Evolutionary conservation across 2,113 vertebrate species (phyloP), one percentile per base, ranked within the genome.

Genomic region (Silurus asotus): DNA sequence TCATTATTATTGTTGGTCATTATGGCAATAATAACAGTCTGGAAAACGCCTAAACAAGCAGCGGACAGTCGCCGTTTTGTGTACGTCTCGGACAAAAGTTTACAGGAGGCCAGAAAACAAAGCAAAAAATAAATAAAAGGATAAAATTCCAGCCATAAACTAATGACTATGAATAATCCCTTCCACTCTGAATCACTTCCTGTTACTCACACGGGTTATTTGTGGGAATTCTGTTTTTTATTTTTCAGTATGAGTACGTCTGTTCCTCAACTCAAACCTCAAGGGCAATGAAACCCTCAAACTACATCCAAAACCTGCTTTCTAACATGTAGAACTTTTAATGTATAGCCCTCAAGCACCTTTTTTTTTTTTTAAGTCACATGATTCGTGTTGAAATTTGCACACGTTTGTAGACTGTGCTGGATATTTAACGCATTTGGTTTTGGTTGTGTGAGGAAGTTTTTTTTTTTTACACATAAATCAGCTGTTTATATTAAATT

Each of bases 71-170:
- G 51, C 85, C 87, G 91, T 93, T 94, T 93, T 95, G 93, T 95
- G 94, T 95, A 95, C 93, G 91, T 94, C 92, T 93, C 86, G 55
- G 3, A 86, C 92, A 92, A 92, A 86, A 53, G 93, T 95, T 95
- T 94, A 95, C 91, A 93, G 84, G 72, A 78, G 87, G 88, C 89
- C 87, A 90, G 92, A 94, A 95, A 95, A 94, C 94, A 82, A 82
- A 65, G 20, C 45, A 49, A 77, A 77, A n/a, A 69, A 28, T 94
- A 58, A 94, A 94, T 88, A 95, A 93, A 91, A 93, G 82, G 90
- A 83, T 84, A 84, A 88, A 92, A 92, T 84, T 37, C 90, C 91
- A 93, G 92, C 88, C 81, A 91, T 93, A 92, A 94, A 93, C 89
- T 53, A 70, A 90, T 88, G 90, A 90, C 91, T 92, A 93, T 91